Base-by-base conservation (phyloP, 2,113 vertebrate genomes). In the Galeopterus variegatus region DNA sequence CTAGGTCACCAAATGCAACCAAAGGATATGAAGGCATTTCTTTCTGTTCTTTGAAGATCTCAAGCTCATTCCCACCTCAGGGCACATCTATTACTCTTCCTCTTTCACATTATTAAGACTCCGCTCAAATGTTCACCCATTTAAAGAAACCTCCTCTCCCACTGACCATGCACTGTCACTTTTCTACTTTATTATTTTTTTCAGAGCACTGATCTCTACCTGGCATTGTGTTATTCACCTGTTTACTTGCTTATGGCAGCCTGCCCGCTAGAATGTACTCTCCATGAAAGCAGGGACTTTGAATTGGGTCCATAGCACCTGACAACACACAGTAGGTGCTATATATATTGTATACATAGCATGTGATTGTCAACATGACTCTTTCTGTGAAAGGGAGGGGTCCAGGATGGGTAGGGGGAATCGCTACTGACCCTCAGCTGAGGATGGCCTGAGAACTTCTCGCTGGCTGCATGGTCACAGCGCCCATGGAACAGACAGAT, bases 141-240 rank as follows among this genome's bases (percentile, higher is more conserved):
- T 31, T 24, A 18, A 15, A 24, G 54, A 64, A 54, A 23, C 28
- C 11, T 6, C 36, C 18, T 17, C 23, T 58, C 17, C 67, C n/a
- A 0, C 9, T 26, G 0, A 18, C 18, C 13, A 50, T 0, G 8
- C 4, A 0, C 13, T 13, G 18, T 23, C 24, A 31, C 31, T 21
- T 72, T 77, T 26, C 19, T 48, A 15, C 1, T 0, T 36, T 60
- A 52, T 12, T 73, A 5, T 19, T 41, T 23, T 77, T 84, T 45
- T 1, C 54, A 41, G 81, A 69, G 15, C 31, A 0, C 21, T 18
- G 8, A 23, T 45, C 24, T 77, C 81, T 54, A 17, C 45, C 26
- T 24, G 23, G 45, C 67, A 67, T 18, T 3, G 1, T 60, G 69
- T 56, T 48, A 14, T 15, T 17, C 12, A 3, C 41, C 3, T 9